Base-by-base conservation (phyloP, 2,888 invertebrate genomes). In the Neoitamus cyanurus region DNA sequence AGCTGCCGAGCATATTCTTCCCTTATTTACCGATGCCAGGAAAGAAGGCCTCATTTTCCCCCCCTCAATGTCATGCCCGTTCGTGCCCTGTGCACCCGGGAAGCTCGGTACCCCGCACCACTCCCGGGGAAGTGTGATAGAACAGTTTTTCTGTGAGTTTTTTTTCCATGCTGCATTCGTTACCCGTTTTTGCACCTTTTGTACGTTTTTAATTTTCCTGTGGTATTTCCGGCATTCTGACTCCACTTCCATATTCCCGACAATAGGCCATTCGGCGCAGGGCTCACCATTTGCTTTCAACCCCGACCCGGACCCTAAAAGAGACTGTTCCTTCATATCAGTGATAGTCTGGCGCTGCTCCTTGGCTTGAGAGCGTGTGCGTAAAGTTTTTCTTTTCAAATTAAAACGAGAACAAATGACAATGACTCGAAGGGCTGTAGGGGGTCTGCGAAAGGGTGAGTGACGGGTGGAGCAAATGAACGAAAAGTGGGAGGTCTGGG, bases 141-240 rank as follows among this genome's bases (percentile, higher is more conserved):
- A 80, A 80, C 48, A 31, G 25, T 80, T 80, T 68, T 80, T 80
- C 68, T 68, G 68, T 11, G n/a, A 80, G 31, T 4, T 36, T 75
- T 75, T n/a, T 80, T 80, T 36, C 42, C n/a, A 42, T 36, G 77
- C 46, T 20, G 80, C 80, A 58, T 58, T 80, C 80, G 80, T 80
- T 80, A 80, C 80, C 68, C 20, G 48, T 73, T 86, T 86, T 86
- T 86, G 83, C 86, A 84, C 86, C 86, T 86, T 86, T 86, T 86
- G 84, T 85, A 86, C 86, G 84, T 85, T 86, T 86, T 86, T 86
- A 86, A 86, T 86, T 86, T 86, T 86, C 86, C 86, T 86, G 86
- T 86, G 86, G 86, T 86, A 85, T 86, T 86, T 86, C 86, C 86
- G 85, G 85, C 68, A 84, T 85, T 86, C 85, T 85, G 86, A 78